These are phyloP conservation scores for Lordiphosa stackelbergi DNA, from an alignment of 1,140 invertebrate species.

Conservation along the genomic window DNA sequence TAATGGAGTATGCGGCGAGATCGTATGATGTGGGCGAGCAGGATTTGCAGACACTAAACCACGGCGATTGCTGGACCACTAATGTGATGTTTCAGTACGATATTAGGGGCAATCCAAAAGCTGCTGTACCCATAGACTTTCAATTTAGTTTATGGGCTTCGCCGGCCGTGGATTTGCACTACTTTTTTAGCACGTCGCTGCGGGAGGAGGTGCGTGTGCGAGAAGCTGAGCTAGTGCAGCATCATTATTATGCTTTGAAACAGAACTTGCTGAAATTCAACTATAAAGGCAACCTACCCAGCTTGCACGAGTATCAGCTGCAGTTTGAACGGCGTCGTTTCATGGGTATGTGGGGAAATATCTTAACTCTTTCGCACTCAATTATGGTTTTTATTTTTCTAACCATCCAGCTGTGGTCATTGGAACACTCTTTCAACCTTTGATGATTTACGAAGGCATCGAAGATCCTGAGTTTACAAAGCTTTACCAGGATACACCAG, in stretches of 20 bases:
- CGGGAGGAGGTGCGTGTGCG: conserved; percentile 23
- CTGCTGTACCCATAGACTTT: conserved; percentile 76
- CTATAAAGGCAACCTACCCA: conserved; percentile 42
- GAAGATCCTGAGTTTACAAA: conserved; percentile 38
- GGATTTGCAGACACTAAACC: conserved; percentile 80
- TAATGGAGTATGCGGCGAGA: conserved; percentile 53
- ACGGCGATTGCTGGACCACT: conserved; percentile 82
- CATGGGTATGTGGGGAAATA: conserved; percentile 29
- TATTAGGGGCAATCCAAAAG: conserved; percentile 70
- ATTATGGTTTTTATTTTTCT: background rate
- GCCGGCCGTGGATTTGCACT: conserved; percentile 57
- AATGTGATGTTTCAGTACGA: conserved; percentile 81
- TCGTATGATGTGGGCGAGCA: conserved; percentile 60
- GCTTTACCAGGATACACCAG: conserved; percentile 31
- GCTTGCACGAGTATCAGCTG: conserved; percentile 50
- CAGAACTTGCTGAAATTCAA: conserved; percentile 30
- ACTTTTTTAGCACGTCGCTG: conserved; percentile 62
- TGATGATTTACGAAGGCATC: conserved; percentile 45
- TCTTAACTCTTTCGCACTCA: background rate
- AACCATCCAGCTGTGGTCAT: conserved; percentile 23
- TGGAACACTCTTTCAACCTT: conserved; percentile 27
- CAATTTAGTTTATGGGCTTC: conserved; percentile 53
- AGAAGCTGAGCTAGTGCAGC: conserved; percentile 48
- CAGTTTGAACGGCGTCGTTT: conserved; percentile 54
- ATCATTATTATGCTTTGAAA: conserved; percentile 52